Conservation (phyloP, 64 coral and sea anemone genomes). For the Pocillopora verrucosa region DNA sequence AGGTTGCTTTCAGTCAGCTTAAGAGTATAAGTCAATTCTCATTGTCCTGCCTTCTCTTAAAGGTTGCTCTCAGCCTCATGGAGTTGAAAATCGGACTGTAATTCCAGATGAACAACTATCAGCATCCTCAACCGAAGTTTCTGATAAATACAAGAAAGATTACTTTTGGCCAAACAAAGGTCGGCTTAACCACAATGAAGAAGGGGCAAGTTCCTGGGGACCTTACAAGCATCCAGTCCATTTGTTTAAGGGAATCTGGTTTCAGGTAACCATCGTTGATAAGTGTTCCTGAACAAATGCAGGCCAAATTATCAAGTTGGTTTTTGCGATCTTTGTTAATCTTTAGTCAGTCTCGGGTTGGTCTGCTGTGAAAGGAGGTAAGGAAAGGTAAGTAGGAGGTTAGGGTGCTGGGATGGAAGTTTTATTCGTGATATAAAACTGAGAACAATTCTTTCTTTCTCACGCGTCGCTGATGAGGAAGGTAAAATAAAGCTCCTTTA, state of each 20-base stretch:
- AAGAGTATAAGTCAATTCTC: too few species aligned
- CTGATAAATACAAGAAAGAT: neutral
- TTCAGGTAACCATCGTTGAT: constrained; percentile 16
- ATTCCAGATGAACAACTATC: constrained; percentile 32
- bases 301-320: neutral
- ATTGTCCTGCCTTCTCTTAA: neutral
- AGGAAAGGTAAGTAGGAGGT: too few species aligned
- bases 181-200: neutral
- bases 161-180: constrained; percentile 39
- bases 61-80: constrained; percentile 28
- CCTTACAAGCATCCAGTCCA: neutral
- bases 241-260: neutral
- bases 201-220: neutral
- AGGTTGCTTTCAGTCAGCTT: too few species aligned
- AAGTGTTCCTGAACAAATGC: neutral
- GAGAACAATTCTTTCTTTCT: too few species aligned
- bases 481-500: too few species aligned
- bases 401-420: too few species aligned
- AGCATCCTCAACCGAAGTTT: neutral
- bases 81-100: constrained; percentile 18
- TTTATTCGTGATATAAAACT: too few species aligned
- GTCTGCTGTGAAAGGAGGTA: too few species aligned
- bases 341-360: too few species aligned
- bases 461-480: too few species aligned
- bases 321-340: too few species aligned